Base-by-base conservation (phyloP, 2,888 invertebrate species). In the Andricus curvator region DNA sequence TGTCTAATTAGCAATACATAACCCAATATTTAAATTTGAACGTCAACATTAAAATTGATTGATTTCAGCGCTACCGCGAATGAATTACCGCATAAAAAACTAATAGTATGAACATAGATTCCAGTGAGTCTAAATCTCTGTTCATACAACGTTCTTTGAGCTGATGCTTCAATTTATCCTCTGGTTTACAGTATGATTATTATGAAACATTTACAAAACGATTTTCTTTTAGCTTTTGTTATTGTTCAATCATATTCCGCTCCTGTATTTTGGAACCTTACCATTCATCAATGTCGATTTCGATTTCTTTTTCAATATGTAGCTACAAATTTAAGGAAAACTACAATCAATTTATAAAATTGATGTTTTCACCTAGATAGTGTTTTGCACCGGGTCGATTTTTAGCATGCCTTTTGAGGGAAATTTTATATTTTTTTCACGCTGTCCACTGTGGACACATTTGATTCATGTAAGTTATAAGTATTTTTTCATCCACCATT, bases 341-440 rank as follows among this genome's bases (percentile, higher is more conserved):
- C n/a, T 56, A 67, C 67, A n/a, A 81, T 79, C 79, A 33, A 64
- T 25, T 64, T 6, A 64, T 64, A 8, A 29, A 64, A 64, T 29
- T 0, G 29, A 64, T 82, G 78, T 82, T 84, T 81, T n/a, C 25
- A 66, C 56, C 51, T 25, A 78, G 51, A 77, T 81, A 68, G 80
- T 79, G 82, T 86, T 85, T 85, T 83, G 84, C 86, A 86, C 85
- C 83, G 86, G 83, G 85, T 77, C 87, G 84, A 86, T 83, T 91
- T 92, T 93, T 89, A 85, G 87, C 82, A 88, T 88, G 86, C 86
- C 90, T 91, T 92, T 92, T 92, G 90, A 91, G 91, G 90, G 88
- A 89, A 91, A 89, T 88, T 91, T 86, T 88, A 86, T 85, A 85
- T 89, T 91, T 91, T 92, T 92, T 90, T 87, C 92, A 92, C 89